phyloP scores from a whole-genome alignment of 2,888 invertebrate species.

The Cephus pulcher region DNA sequence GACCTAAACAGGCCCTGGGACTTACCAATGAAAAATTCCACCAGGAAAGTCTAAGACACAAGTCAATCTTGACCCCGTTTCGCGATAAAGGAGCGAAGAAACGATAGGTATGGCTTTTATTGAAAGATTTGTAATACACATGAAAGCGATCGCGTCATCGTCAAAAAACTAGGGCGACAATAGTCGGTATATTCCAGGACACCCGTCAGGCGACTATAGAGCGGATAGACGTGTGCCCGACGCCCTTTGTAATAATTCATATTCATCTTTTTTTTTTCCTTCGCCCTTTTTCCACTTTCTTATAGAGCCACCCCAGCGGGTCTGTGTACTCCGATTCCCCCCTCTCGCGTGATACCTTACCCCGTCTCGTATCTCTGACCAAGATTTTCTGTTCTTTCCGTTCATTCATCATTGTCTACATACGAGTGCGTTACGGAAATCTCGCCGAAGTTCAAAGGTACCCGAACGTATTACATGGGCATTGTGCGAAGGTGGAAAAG shows the following conservation, averaged over 20 bases:
- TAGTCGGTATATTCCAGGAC: neutral
- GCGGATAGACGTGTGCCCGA: neutral
- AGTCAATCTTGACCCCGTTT: too few relatives aligned
- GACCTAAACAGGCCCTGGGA: too few relatives aligned
- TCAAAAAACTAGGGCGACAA: slow-evolving; percentile 8
- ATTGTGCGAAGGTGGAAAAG: too few relatives aligned
- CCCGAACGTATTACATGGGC: too few relatives aligned
- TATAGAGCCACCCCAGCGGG: too few relatives aligned
- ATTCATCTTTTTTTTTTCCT: slow-evolving; percentile 29
- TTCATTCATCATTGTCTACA: slow-evolving; percentile 46
- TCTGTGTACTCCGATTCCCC: too few relatives aligned
- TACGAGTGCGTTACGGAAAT: neutral
- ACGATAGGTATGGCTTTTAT: too few relatives aligned
- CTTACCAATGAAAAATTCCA: too few relatives aligned
- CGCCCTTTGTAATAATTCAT: slow-evolving; percentile 44
- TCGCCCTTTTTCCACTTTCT: too few relatives aligned
- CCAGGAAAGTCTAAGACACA: too few relatives aligned
- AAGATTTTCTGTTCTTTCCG: slow-evolving; percentile 46
- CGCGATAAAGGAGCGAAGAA: too few relatives aligned
- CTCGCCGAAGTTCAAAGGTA: too few relatives aligned
- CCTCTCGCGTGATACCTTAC: slow-evolving; percentile 6
- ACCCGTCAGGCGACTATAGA: neutral
- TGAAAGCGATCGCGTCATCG: slow-evolving; percentile 18
- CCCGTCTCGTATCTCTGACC: slow-evolving; percentile 14
- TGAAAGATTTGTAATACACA: slow-evolving; percentile 12